Evolutionary conservation across 2,113 vertebrate species (phyloP).

Genomic region (Poecile atricapillus): DNA sequence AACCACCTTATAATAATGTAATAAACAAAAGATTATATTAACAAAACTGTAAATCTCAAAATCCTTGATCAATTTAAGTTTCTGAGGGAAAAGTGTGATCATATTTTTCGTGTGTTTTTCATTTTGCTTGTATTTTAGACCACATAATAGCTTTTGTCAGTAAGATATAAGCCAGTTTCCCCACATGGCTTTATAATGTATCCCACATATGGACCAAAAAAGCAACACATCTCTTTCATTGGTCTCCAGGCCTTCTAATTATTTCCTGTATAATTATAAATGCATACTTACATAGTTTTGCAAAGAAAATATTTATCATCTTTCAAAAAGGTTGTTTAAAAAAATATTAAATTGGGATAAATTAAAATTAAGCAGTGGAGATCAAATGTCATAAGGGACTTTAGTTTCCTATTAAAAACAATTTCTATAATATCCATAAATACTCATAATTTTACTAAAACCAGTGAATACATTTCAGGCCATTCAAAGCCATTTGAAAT

Average conservation of each 20-base stretch:
- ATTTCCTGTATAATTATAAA: background rate
- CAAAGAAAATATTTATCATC: background rate
- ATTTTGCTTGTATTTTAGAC: background rate
- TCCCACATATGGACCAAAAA: background rate
- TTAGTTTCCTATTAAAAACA: background rate
- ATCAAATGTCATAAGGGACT: background rate
- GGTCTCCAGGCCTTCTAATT: background rate
- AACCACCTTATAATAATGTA: background rate
- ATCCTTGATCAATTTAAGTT: background rate
- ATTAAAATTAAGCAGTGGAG: background rate
- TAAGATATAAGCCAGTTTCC: background rate
- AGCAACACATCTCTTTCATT: background rate
- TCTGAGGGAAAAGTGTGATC: background rate
- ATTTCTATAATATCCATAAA: background rate
- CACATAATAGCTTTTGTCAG: background rate
- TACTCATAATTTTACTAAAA: background rate
- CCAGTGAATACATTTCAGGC: background rate
- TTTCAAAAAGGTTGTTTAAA: background rate
- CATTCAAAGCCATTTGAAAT: background rate
- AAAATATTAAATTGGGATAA: background rate
- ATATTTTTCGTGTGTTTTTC: background rate
- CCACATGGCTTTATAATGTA: background rate
- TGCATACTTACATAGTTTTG: background rate
- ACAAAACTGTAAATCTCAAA: background rate
- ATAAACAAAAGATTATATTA: background rate